A percentile compares a stretch with the other conserved stretches of the same genome.
Conservation (phyloP, 2,113 vertebrate genomes). For the Microcebus griseorufus region DNA sequence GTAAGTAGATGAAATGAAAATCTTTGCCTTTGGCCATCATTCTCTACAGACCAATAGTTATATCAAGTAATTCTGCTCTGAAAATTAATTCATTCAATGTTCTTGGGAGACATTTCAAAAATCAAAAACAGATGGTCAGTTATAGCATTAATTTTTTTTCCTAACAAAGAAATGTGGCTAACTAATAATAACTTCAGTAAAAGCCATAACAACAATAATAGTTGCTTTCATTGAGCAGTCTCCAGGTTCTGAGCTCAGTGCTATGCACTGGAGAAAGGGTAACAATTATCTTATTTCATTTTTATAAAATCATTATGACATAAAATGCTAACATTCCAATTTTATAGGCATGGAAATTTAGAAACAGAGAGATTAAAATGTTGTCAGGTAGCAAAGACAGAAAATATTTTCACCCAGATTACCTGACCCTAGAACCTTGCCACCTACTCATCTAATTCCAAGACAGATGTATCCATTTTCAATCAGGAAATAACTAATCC, state of each 20-base stretch:
- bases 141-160: background rate
- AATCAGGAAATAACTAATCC: background rate
- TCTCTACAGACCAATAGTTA: background rate
- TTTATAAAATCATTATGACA: background rate
- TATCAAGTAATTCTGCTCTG: background rate
- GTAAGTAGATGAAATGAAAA: background rate
- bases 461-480: background rate
- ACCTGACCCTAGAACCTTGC: background rate
- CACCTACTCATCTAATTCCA: background rate
- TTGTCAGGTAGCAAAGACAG: background rate
- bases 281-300: background rate
- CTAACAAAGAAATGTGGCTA: conserved; percentile 14
- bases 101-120: conserved; percentile 34
- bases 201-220: background rate
- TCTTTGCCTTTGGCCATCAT: background rate
- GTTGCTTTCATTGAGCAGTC: background rate
- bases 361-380: background rate
- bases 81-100: conserved; percentile 42
- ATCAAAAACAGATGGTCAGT: background rate
- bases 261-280: background rate
- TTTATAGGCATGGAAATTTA: background rate
- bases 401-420: background rate
- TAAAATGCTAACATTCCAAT: background rate
- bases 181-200: conserved; percentile 22
- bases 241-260: background rate